Percentiles rank a stretch among this genome's conserved stretches.
Conservation (phyloP, 2,888 invertebrate genomes). For the Pelosia muscerda region DNA sequence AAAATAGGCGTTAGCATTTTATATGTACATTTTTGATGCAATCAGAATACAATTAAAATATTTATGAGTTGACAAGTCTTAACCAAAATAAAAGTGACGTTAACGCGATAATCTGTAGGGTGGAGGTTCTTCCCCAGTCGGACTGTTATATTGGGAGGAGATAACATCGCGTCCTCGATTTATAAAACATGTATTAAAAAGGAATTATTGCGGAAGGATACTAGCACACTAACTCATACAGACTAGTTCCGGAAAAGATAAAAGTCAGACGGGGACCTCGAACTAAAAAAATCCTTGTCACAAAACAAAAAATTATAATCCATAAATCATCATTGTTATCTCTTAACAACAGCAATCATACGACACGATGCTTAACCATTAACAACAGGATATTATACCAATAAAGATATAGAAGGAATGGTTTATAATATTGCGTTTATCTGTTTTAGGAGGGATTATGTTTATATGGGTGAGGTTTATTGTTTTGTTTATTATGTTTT, state of each 20-base stretch:
- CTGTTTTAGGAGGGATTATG: conserved; percentile 15
- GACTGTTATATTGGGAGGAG: no score
- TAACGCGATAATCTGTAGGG: no score
- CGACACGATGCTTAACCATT: conserved; percentile 34
- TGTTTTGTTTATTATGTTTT: conserved; percentile 10
- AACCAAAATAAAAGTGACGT: no score
- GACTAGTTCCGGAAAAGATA: neutral
- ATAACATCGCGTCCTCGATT: no score
- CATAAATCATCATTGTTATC: conserved; percentile 26
- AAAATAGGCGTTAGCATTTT: no score
- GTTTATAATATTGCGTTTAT: conserved; percentile 45
- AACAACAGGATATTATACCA: conserved; percentile 40
- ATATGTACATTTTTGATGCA: no score
- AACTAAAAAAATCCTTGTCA: neutral
- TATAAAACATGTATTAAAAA: no score
- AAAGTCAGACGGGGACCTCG: neutral
- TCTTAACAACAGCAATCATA: conserved; percentile 19
- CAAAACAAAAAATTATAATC: conserved; percentile 1
- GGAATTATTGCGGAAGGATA: neutral
- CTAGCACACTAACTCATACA: neutral
- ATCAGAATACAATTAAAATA: no score
- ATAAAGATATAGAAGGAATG: conserved; percentile 43
- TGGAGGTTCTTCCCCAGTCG: no score
- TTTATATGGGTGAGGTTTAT: conserved; percentile 17
- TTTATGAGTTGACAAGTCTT: no score